These are phyloP conservation scores for Platyscelio sp. DNA, from an alignment of 2,888 invertebrate species.

Conservation along the genomic window DNA sequence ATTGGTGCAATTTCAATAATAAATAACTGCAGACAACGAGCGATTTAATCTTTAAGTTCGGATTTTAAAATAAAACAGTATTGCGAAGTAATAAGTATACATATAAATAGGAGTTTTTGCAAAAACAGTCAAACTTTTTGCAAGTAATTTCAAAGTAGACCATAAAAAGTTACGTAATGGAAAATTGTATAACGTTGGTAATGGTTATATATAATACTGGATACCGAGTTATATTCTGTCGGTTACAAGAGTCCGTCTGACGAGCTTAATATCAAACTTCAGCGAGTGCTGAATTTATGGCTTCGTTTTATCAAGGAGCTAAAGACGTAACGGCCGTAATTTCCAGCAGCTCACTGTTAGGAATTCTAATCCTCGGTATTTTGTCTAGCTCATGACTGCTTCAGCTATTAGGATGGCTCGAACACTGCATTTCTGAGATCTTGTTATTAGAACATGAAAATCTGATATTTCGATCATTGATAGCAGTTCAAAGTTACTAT, in stretches of 20 bases:
- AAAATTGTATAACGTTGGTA: constrained; percentile 24
- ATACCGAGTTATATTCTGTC: constrained; percentile 34
- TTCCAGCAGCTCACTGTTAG: constrained; percentile 60
- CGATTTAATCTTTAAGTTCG: too few relatives aligned
- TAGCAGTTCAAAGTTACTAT: constrained; percentile 32
- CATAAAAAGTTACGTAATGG: constrained; percentile 26
- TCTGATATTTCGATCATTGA: constrained; percentile 58
- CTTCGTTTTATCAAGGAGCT: constrained; percentile 70
- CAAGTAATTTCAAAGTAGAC: neutral
- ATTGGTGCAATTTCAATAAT: too few relatives aligned
- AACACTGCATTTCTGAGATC: constrained; percentile 43
- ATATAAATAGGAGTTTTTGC: too few relatives aligned
- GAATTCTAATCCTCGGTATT: constrained; percentile 65
- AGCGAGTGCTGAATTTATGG: constrained; percentile 66
- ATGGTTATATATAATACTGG: constrained; percentile 13
- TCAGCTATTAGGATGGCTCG: constrained; percentile 47
- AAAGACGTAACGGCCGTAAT: constrained; percentile 67
- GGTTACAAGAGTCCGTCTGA: constrained; percentile 60
- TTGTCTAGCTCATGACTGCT: constrained; percentile 61
- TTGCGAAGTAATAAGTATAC: too few relatives aligned
- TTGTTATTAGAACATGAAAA: constrained; percentile 57
- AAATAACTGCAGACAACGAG: too few relatives aligned
- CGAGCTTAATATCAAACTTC: constrained; percentile 71
- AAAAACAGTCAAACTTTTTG: too few relatives aligned
- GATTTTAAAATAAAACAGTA: too few relatives aligned